phyloP scores from a whole-genome alignment of 2,113 vertebrate genomes.

The Oncorhynchus masou region DNA sequence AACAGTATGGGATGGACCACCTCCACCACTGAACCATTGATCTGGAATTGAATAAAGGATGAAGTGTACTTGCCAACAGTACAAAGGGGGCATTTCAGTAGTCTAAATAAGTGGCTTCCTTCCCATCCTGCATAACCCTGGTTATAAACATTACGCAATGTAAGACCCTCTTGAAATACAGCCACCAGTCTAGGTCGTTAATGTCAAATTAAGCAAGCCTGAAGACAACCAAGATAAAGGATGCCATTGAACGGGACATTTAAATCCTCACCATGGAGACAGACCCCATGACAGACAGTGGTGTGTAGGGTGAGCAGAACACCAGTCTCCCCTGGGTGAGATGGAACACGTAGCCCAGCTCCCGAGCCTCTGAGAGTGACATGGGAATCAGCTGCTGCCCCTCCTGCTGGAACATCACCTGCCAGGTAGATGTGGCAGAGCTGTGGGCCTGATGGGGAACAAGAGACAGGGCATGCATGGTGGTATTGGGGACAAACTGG shows the following conservation, averaged over 20 bases:
- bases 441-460: constrained; percentile 31
- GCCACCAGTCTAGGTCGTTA: too few species aligned
- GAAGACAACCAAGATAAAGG: too few species aligned
- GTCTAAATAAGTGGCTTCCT: neutral
- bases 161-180: too few species aligned
- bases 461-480: neutral
- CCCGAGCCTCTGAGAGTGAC: constrained; percentile 42
- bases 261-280: constrained; percentile 46
- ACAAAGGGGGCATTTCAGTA: neutral
- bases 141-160: neutral
- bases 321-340: constrained; percentile 47
- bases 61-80: neutral
- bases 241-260: neutral
- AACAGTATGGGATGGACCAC: constrained; percentile 57
- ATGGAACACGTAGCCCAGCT: constrained; percentile 46
- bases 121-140: neutral
- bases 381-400: constrained; percentile 22
- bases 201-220: too few species aligned
- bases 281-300: constrained; percentile 22
- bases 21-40: constrained; percentile 53
- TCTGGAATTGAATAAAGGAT: constrained; percentile 27
- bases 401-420: constrained; percentile 52
- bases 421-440: constrained; percentile 45
- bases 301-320: constrained; percentile 54
- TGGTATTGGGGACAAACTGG: neutral